phyloP scores from a whole-genome alignment of 2,113 vertebrate species.

The Oncorhynchus kisutch region DNA sequence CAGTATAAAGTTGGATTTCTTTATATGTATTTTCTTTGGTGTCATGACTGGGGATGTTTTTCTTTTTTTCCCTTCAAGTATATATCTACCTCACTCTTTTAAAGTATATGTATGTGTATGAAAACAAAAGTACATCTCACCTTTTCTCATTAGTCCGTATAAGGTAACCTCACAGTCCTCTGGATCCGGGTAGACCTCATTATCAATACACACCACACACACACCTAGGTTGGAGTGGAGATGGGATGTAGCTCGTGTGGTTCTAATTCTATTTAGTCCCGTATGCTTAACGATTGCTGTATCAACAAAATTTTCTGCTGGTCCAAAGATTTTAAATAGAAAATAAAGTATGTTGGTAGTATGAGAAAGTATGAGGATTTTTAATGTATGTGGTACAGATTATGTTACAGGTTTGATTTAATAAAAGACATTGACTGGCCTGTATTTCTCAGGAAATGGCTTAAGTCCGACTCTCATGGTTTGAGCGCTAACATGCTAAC shows the following conservation, averaged over 20 bases:
- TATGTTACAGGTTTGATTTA: neutral
- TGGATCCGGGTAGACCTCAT: slow-evolving; percentile 49
- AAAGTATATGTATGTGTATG: slow-evolving; percentile 1
- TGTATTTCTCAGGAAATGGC: neutral
- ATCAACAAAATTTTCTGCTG: neutral
- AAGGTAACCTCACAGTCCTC: slow-evolving; percentile 32
- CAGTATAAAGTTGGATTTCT: slow-evolving; percentile 68
- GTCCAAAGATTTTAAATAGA: neutral
- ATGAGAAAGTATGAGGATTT: neutral
- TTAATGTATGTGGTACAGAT: neutral
- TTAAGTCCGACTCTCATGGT: neutral
- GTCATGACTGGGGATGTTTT: slow-evolving; percentile 66
- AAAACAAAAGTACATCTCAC: slow-evolving; percentile 66
- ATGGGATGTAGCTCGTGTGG: slow-evolving; percentile 40
- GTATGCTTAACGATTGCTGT: neutral
- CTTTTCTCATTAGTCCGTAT: slow-evolving; percentile 50
- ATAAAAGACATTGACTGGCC: neutral
- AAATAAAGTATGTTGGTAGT: slow-evolving; percentile 11
- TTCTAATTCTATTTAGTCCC: slow-evolving; percentile 1
- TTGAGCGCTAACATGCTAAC: no score
- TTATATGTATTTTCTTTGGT: slow-evolving; percentile 68
- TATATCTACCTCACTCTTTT: slow-evolving; percentile 77
- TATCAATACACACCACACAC: slow-evolving; percentile 39
- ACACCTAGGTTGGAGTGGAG: slow-evolving; percentile 46
- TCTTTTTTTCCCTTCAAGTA: slow-evolving; percentile 54